Evolutionary conservation across 2,888 invertebrate genomes (phyloP).

Genomic region (Xylota segnis): DNA sequence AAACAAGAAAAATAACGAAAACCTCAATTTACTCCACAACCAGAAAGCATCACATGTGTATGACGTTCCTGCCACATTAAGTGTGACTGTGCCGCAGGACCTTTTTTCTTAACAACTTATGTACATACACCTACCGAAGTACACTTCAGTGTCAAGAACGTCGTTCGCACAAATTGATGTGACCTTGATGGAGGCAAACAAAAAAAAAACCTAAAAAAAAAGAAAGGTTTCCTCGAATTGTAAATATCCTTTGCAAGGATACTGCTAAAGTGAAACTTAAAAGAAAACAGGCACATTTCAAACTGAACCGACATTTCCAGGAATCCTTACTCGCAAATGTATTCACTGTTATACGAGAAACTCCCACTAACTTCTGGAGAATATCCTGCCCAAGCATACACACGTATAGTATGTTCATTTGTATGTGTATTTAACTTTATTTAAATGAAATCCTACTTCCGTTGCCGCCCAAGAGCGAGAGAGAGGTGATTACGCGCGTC

Average conservation of each 20-base stretch:
- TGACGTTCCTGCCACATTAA: conserved; percentile 37
- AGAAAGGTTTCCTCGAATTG: conserved; percentile 13
- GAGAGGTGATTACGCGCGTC: conserved; percentile 11
- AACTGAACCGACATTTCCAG: conserved; percentile 12
- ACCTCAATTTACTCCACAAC: conserved; percentile 2
- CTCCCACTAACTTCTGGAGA: neutral
- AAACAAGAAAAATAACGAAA: too few species aligned
- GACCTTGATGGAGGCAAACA: conserved; percentile 40
- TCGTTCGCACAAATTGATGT: neutral
- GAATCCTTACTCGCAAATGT: conserved; percentile 1
- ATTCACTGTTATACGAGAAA: neutral
- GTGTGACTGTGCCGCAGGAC: conserved; percentile 31
- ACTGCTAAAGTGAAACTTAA: conserved; percentile 3
- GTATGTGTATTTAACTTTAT: neutral
- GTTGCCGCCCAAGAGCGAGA: too few species aligned
- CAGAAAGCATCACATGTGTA: conserved; percentile 18
- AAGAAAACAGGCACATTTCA: conserved; percentile 4
- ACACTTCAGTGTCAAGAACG: neutral
- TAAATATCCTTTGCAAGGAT: conserved; percentile 3
- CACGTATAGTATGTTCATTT: too few species aligned
- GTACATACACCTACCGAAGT: neutral
- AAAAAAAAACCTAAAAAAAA: neutral
- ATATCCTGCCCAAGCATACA: neutral
- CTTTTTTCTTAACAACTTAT: neutral
- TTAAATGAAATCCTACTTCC: neutral